Percentiles rank a stretch among this genome's conserved stretches.
Conservation (phyloP, 2,797 vertebrate genomes). For the Hafferia zeledoni region DNA sequence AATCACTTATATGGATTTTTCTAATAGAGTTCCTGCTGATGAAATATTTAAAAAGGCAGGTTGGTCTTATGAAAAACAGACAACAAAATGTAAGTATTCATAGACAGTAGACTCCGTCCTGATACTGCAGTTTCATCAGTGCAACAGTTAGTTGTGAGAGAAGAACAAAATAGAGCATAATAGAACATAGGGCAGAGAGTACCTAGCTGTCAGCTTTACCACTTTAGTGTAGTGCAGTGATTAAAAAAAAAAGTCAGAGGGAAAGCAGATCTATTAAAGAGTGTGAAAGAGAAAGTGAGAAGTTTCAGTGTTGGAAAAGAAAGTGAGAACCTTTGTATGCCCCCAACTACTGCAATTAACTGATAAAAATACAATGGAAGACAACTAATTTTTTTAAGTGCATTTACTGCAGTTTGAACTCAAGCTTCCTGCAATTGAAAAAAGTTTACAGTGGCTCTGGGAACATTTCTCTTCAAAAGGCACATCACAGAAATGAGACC, state of each 20-base stretch:
- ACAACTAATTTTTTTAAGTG: neutral
- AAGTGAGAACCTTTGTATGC: rapidly evolving
- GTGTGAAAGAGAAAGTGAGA: neutral
- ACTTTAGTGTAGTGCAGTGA: neutral
- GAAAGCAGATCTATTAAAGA: neutral
- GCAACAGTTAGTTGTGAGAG: neutral
- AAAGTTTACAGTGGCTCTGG: neutral
- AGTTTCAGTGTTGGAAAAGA: neutral
- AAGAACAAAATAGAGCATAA: neutral
- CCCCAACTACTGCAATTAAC: neutral
- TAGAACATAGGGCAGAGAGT: rapidly evolving
- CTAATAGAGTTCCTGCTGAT: neutral
- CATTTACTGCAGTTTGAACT: neutral
- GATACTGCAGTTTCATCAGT: neutral
- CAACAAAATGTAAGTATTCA: neutral
- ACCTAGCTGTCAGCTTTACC: neutral
- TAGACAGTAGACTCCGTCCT: neutral
- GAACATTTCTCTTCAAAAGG: neutral
- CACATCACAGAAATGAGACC: neutral
- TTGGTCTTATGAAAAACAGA: neutral
- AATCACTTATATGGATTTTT: neutral
- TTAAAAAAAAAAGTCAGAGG: neutral
- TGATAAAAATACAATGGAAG: neutral
- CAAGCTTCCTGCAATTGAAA: neutral
- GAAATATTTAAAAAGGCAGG: neutral